Base-by-base conservation (phyloP, 2,888 invertebrate species). In the Oligia fasciuncula region DNA sequence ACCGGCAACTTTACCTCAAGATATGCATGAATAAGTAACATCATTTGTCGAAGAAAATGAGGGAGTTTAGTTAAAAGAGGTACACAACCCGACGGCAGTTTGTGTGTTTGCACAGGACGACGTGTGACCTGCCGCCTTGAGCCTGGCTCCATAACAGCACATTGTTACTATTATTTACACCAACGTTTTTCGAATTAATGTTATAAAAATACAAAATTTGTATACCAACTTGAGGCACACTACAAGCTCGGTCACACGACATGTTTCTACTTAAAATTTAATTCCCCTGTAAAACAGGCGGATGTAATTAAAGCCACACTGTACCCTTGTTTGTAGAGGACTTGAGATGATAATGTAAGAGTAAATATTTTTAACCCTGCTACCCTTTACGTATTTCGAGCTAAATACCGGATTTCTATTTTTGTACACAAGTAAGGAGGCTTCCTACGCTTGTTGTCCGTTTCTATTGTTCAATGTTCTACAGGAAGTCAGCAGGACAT, bases 1-100 rank as follows among this genome's bases (percentile, higher is more conserved):
- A 88, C 89, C 84, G 67, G 75, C 68, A 62, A 80, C 46, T 88
- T 91, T 89, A 88, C 87, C 87, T 88, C 81, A 88, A 87, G 86
- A 91, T 91, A 91, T 91, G 92, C 92, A 92, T 94, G 93, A 93
- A 94, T 94, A 94, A 93, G 91, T 94, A 92, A 94, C 90, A 87
- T 90, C 84, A 87, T 88, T 92, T 92, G 92, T 91, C 87, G 91
- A 93, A 92, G 92, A 92, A 93, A 94, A 93, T 93, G 91, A 90
- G 91, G 91, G 91, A 92, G 92, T 93, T 93, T 91, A 91, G 92
- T 91, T 92, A 92, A 93, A 93, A 93, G 90, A 86, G 84, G 87
- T 86, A 86, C 85, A 89, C 87, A 90, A 90, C 85, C 86, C 85
- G 79, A 82, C 83, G 77, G 86, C 80, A 88, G 86, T 82, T 82